Evolutionary conservation across 37 sponge, comb jelly and placozoan genomes (phyloP).

Genomic region (Diacarnus erythraeanus): DNA sequence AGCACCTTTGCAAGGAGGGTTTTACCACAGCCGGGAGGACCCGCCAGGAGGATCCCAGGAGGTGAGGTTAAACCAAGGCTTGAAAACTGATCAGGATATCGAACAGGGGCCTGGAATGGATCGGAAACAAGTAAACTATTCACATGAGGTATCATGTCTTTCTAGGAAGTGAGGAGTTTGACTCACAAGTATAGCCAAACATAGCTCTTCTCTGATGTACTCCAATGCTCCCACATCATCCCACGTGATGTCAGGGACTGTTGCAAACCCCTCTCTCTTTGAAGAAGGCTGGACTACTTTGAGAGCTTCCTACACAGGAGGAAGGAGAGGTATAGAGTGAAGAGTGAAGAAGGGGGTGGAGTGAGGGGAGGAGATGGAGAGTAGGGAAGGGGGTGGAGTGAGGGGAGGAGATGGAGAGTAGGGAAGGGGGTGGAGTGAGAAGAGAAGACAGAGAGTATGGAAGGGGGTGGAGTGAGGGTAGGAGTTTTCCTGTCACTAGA

Average conservation of each 20-base stretch:
- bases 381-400: too few species aligned
- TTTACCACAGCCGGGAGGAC: constrained; percentile 99
- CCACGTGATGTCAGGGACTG: constrained; percentile 95
- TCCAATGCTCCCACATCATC: constrained; percentile 94
- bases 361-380: not conserved
- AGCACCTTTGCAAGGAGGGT: constrained; percentile 94
- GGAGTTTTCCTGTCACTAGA: too few species aligned
- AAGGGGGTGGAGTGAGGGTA: too few species aligned
- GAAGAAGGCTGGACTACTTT: constrained; percentile 83
- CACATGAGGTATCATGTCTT: too few species aligned
- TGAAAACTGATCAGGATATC: constrained; percentile 81
- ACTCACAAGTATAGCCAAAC: constrained; percentile 87
- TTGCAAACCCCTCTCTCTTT: constrained; percentile 95
- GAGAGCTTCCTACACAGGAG: constrained; percentile 70
- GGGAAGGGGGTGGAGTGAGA: not conserved
- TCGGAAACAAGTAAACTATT: too few species aligned
- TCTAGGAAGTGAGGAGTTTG: too few species aligned
- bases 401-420: too few species aligned
- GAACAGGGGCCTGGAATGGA: constrained; percentile 70
- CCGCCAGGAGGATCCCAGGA: constrained; percentile 92
- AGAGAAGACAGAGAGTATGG: not conserved
- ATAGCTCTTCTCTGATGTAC: constrained; percentile 83
- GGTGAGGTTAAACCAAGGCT: constrained; percentile 79
- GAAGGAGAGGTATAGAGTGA: too few species aligned
- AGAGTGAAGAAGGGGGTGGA: not conserved